Conservation (phyloP, 2,888 invertebrate species). For the Nymphalis c-album region DNA sequence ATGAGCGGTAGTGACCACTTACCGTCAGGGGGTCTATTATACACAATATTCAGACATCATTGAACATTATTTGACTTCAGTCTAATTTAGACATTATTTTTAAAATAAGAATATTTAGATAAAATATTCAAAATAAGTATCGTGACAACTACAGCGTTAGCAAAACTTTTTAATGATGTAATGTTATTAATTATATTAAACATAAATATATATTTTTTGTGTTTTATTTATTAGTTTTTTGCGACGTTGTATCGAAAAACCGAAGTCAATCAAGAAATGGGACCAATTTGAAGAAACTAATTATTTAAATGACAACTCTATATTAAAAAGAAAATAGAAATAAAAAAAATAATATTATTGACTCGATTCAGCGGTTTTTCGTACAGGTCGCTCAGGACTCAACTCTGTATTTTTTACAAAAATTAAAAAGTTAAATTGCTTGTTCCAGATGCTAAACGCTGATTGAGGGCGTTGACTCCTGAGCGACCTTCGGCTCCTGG, state of each 20-base stretch:
- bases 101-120: too few species aligned
- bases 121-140: too few species aligned
- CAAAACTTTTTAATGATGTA: too few species aligned
- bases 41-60: too few species aligned
- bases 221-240: neutral
- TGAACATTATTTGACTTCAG: too few species aligned
- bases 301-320: slow-evolving; percentile 16
- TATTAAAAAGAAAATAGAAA: neutral
- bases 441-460: slow-evolving; percentile 79
- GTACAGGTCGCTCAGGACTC: slow-evolving; percentile 77
- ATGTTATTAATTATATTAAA: neutral
- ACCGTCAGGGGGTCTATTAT: too few species aligned
- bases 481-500: slow-evolving; percentile 67
- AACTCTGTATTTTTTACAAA: slow-evolving; percentile 47
- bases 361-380: slow-evolving; percentile 42
- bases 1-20: too few species aligned
- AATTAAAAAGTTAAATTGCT: slow-evolving; percentile 73
- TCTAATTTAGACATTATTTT: too few species aligned
- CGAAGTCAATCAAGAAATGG: slow-evolving; percentile 24
- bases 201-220: neutral
- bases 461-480: slow-evolving; percentile 76
- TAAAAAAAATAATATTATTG: neutral
- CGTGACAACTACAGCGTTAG: too few species aligned
- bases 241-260: slow-evolving; percentile 37
- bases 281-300: slow-evolving; percentile 4